A percentile compares a stretch with the other conserved stretches of the same genome.
Conservation (phyloP, 2,797 vertebrate genomes). For the Tragopan temminckii region DNA sequence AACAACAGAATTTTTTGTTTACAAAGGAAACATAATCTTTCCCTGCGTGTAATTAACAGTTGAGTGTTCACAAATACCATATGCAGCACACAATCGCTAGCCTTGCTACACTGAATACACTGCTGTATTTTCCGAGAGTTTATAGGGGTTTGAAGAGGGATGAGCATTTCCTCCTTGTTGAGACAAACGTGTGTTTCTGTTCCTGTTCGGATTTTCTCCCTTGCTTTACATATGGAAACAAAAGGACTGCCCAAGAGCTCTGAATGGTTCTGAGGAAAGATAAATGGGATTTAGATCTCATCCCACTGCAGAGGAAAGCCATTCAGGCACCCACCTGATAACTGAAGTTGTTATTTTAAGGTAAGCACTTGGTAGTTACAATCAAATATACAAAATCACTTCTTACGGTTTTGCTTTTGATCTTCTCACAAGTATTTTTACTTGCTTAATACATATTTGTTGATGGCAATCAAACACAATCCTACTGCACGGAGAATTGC, state of each 20-base stretch:
- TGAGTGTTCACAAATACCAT: background rate
- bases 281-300: background rate
- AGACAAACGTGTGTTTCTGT: background rate
- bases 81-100: background rate
- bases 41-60: background rate
- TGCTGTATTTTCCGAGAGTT: background rate
- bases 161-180: constrained; percentile 4
- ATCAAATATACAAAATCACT: background rate
- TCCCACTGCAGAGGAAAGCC: background rate
- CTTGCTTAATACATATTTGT: background rate
- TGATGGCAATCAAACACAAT: background rate
- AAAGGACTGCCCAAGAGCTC: background rate
- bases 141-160: background rate
- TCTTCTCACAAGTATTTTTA: background rate
- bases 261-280: background rate
- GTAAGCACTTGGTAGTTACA: background rate
- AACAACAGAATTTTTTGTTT: background rate
- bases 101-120: background rate
- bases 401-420: background rate
- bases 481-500: background rate
- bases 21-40: background rate
- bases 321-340: background rate
- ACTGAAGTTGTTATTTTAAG: constrained; percentile 1
- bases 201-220: background rate
- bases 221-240: background rate